These are phyloP conservation scores for Geophilus truncorum DNA, from an alignment of 2,888 invertebrate genomes.

Conservation along the genomic window DNA sequence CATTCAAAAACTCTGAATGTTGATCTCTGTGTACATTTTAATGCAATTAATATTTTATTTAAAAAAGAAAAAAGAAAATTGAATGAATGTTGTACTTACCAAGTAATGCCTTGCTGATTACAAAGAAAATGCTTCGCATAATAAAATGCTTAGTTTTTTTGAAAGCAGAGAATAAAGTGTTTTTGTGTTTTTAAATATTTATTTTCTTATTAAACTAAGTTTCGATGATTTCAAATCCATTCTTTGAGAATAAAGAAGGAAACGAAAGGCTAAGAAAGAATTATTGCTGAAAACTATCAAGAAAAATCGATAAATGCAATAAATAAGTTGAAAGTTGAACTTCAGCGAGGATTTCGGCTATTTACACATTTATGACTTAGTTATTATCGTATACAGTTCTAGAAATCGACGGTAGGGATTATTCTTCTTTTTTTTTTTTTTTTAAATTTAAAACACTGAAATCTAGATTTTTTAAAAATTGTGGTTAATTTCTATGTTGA, in stretches of 20 bases:
- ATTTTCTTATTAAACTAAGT: not conserved
- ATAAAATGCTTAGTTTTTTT: not conserved
- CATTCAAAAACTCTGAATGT: not conserved
- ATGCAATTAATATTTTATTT: not conserved
- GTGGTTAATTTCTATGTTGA: no score
- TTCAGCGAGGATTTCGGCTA: no score
- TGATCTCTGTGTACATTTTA: not conserved
- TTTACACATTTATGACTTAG: no score
- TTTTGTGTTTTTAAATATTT: not conserved
- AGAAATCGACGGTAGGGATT: no score
- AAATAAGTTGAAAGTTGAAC: no score
- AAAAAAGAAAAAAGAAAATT: not conserved
- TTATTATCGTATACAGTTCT: not conserved
- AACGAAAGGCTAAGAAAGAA: no score
- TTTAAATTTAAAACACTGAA: no score
- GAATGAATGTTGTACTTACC: not conserved
- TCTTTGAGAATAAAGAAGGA: conserved; percentile 2
- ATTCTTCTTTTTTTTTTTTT: no score
- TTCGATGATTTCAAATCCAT: not conserved
- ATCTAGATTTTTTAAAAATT: no score
- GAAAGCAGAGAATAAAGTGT: not conserved
- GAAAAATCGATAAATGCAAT: not conserved
- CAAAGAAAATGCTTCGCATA: not conserved
- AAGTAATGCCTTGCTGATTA: not conserved
- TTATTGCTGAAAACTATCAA: not conserved